These are phyloP conservation scores for Synergus laeviventris DNA, from an alignment of 2,888 invertebrate genomes.

Conservation along the genomic window DNA sequence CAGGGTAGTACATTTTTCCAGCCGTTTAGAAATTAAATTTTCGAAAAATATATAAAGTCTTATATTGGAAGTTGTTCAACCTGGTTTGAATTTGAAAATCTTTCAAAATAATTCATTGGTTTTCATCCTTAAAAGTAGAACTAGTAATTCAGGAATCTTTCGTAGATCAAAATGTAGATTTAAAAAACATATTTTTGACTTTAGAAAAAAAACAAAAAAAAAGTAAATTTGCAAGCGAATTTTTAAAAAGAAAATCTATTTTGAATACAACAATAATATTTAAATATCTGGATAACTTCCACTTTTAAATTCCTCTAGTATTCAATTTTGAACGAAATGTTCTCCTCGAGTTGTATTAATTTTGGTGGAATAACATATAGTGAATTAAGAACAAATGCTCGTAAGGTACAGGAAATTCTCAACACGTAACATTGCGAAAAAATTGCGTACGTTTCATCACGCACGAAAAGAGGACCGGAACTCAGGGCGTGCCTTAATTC, in stretches of 20 bases:
- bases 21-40: not conserved
- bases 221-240: not conserved
- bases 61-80: not conserved
- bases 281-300: not conserved
- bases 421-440: not conserved
- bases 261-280: not conserved
- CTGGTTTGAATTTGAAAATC: too few relatives aligned
- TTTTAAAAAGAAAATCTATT: not conserved
- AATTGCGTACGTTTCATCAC: not conserved
- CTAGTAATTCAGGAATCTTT: not conserved
- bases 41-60: too few relatives aligned
- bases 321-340: not conserved
- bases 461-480: not conserved
- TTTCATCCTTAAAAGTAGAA: not conserved
- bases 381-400: not conserved
- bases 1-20: not conserved
- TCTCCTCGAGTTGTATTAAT: not conserved
- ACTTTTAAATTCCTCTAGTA: not conserved
- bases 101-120: not conserved
- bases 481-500: not conserved
- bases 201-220: not conserved
- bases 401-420: not conserved
- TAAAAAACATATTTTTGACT: not conserved
- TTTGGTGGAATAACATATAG: not conserved
- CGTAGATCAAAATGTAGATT: too few relatives aligned